Percentiles rank a stretch among this genome's conserved stretches.
phyloP scores from a whole-genome alignment of 2,797 vertebrate species.

The Monodelphis domestica region DNA sequence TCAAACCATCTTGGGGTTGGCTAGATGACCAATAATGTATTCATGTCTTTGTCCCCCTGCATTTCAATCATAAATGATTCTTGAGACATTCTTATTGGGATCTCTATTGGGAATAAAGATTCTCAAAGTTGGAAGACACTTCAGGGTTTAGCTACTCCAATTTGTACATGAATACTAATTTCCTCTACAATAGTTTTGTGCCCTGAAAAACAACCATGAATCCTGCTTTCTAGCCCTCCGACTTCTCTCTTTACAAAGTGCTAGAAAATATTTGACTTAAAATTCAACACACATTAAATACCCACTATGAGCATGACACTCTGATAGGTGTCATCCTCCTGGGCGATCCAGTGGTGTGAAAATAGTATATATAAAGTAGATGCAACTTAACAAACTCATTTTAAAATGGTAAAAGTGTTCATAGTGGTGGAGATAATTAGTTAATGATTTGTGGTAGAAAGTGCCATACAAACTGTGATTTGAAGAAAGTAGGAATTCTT shows the following conservation, averaged over 20 bases:
- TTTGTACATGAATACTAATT: background rate
- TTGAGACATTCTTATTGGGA: background rate
- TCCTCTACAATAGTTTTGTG: background rate
- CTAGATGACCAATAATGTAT: background rate
- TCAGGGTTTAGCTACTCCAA: background rate
- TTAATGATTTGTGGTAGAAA: background rate
- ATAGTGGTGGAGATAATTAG: background rate
- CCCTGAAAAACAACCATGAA: background rate
- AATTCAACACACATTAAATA: background rate
- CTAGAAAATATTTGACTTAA: background rate
- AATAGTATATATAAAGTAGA: background rate
- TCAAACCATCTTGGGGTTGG: background rate
- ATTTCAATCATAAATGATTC: background rate
- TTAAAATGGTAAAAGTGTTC: background rate
- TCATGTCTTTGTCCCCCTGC: background rate
- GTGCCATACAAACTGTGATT: background rate
- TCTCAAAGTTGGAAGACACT: too few species aligned
- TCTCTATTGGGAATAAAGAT: background rate
- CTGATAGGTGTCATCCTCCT: background rate
- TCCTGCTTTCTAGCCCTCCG: background rate
- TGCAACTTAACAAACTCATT: background rate
- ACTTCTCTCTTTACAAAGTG: background rate
- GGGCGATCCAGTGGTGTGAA: background rate
- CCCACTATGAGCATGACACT: too few species aligned
- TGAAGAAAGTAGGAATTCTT: background rate